These are phyloP conservation scores for Xylocopa sonorina DNA, from an alignment of 1,140 invertebrate genomes.

Conservation along the genomic window DNA sequence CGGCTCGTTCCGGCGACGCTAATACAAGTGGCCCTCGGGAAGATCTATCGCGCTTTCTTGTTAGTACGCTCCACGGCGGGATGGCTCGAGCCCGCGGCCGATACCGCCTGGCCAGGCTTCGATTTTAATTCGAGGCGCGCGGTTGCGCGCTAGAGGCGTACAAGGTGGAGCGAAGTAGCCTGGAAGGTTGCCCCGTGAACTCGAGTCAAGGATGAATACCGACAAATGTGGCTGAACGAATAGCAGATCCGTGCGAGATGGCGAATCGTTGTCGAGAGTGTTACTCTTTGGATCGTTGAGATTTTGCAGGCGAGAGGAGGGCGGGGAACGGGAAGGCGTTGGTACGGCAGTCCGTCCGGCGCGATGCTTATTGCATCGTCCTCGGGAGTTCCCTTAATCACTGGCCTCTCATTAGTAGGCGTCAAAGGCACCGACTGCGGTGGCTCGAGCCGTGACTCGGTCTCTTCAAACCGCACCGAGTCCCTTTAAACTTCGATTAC, in stretches of 20 bases:
- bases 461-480: conserved; percentile 53
- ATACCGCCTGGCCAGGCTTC: neutral
- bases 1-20: conserved; percentile 4
- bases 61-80: conserved; percentile 18
- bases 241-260: too few relatives aligned
- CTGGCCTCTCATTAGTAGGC: conserved; percentile 68
- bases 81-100: neutral
- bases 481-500: conserved; percentile 65
- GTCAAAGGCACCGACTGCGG: conserved; percentile 69
- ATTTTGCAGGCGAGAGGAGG: too few relatives aligned
- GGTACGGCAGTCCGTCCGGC: too few relatives aligned
- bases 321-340: too few relatives aligned
- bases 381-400: conserved; percentile 64
- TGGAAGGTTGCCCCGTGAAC: too few relatives aligned
- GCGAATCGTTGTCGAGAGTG: too few relatives aligned
- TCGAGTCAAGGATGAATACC: too few relatives aligned
- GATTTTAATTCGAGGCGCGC: neutral
- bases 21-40: conserved; percentile 21
- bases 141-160: neutral
- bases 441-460: conserved; percentile 52
- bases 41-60: conserved; percentile 29
- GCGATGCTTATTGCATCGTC: conserved; percentile 31
- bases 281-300: too few relatives aligned
- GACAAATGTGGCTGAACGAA: too few relatives aligned
- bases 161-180: neutral